phyloP scores from a whole-genome alignment of 2,888 invertebrate species.

The Thumatha senex region DNA sequence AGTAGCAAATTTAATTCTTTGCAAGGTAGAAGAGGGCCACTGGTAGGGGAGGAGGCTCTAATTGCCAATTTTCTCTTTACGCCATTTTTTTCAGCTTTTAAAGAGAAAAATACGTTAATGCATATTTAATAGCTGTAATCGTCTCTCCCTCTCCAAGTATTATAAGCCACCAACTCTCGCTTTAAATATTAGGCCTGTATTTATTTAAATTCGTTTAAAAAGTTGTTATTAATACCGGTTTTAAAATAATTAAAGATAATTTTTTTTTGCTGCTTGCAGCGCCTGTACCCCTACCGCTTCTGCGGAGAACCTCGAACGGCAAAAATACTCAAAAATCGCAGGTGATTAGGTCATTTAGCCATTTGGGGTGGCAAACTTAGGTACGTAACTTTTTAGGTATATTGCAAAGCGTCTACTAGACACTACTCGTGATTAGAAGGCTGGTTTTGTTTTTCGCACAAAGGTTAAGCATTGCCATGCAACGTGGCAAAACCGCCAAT shows the following conservation, averaged over 20 bases:
- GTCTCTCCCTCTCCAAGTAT: conserved; percentile 64
- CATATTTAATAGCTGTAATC: conserved; percentile 82
- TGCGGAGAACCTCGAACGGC: too few relatives aligned
- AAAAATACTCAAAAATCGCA: too few relatives aligned
- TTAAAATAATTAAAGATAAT: not conserved
- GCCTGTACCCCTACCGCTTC: too few relatives aligned
- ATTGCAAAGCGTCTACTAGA: too few relatives aligned
- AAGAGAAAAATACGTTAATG: conserved; percentile 83
- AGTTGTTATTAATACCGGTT: conserved; percentile 12
- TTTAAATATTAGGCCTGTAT: conserved; percentile 39
- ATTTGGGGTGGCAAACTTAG: too few relatives aligned
- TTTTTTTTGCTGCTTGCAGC: too few relatives aligned
- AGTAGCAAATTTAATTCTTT: conserved; percentile 72
- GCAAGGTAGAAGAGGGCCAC: conserved; percentile 40
- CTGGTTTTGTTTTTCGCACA: too few relatives aligned
- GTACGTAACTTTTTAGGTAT: too few relatives aligned
- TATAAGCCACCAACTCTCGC: conserved; percentile 46
- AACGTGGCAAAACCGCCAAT: too few relatives aligned
- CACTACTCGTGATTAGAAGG: too few relatives aligned
- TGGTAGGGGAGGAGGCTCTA: conserved; percentile 48
- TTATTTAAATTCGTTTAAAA: conserved; percentile 24
- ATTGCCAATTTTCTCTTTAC: conserved; percentile 82
- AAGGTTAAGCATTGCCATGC: too few relatives aligned
- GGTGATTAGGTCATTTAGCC: too few relatives aligned
- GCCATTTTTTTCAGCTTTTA: conserved; percentile 80